Evolutionary conservation across 2,797 vertebrate genomes (phyloP).

Genomic region (Enteromius fasciolatus): DNA sequence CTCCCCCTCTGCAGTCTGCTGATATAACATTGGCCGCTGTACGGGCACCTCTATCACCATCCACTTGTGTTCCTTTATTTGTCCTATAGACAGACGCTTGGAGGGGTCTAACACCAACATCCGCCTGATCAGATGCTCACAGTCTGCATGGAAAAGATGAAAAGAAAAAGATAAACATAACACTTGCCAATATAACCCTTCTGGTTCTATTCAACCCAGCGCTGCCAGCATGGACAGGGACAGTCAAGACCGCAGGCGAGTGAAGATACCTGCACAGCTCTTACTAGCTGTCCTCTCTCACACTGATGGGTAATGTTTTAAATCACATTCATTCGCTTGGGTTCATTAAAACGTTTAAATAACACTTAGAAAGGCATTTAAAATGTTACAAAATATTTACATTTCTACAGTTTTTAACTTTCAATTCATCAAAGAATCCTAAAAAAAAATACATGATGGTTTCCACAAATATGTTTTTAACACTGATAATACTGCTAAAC

Average conservation of each 20-base stretch:
- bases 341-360: neutral
- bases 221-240: neutral
- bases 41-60: constrained; percentile 91
- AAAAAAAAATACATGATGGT: no score
- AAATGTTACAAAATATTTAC: no score
- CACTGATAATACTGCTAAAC: neutral
- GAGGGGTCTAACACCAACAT: constrained; percentile 97
- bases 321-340: neutral
- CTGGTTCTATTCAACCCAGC: neutral
- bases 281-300: neutral
- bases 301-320: neutral
- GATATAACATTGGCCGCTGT: constrained; percentile 88
- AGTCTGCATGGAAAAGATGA: constrained; percentile 77
- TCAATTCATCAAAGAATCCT: neutral
- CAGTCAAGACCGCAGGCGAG: neutral
- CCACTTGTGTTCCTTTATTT: constrained; percentile 99
- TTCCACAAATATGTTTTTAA: neutral
- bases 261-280: neutral
- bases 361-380: neutral
- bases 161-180: neutral
- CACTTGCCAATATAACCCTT: neutral
- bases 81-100: constrained; percentile 90
- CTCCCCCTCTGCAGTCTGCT: constrained; percentile 82
- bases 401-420: neutral
- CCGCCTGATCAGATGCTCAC: constrained; percentile 95